Percentiles rank a stretch among this genome's conserved stretches.
Conservation (phyloP, 2,113 vertebrate genomes). For the Cyphomyrus plagiostoma region DNA sequence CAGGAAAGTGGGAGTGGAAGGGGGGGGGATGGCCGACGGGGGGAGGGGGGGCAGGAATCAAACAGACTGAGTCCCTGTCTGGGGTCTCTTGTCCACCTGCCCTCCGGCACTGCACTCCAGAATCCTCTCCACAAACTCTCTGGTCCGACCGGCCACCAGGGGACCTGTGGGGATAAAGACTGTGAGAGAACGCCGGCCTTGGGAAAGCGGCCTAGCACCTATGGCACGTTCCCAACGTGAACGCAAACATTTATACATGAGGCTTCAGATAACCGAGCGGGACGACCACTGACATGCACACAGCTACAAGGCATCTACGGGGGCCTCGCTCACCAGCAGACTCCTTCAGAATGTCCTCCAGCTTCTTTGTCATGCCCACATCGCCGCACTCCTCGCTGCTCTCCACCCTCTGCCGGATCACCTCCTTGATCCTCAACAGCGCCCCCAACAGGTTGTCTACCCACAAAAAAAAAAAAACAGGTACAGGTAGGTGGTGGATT, state of each 20-base stretch:
- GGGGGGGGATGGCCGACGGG: not conserved
- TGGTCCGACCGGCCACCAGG: conserved; percentile 62
- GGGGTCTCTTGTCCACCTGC: conserved; percentile 35
- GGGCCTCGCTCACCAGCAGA: conserved; percentile 50
- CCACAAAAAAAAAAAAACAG: no score
- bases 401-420: conserved; percentile 59
- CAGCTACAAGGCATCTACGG: not conserved
- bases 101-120: conserved; percentile 49
- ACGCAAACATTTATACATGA: not conserved
- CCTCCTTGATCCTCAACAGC: conserved; percentile 58
- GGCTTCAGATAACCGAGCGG: not conserved
- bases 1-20: not conserved
- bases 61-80: conserved; percentile 25
- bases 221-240: not conserved
- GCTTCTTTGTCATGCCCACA: conserved; percentile 56
- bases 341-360: conserved; percentile 58
- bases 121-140: conserved; percentile 63
- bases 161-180: conserved; percentile 45
- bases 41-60: conserved; percentile 21
- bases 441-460: conserved; percentile 59
- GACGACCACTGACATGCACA: not conserved
- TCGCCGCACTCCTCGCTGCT: conserved; percentile 53
- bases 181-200: not conserved
- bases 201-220: not conserved
- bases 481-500: not conserved